These are phyloP conservation scores for Leptonema lineaticorne DNA, from an alignment of 1,140 invertebrate genomes.

Conservation along the genomic window DNA sequence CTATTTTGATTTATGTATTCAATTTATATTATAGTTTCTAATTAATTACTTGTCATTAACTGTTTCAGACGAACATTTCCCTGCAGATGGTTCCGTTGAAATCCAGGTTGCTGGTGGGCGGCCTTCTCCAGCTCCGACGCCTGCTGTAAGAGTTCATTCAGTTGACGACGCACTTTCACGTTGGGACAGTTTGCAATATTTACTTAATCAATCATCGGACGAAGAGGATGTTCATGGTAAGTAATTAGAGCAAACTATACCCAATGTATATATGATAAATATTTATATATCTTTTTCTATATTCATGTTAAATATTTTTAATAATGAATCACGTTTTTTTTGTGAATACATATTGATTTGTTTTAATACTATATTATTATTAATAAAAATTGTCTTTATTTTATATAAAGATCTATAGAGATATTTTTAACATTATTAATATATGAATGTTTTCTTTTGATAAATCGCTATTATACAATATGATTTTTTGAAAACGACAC, in stretches of 20 bases:
- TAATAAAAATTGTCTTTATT: not conserved
- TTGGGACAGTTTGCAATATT: slow-evolving; percentile 82
- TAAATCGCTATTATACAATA: not conserved
- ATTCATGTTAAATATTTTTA: too few relatives aligned
- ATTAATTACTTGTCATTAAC: not conserved
- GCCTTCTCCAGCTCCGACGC: slow-evolving; percentile 68
- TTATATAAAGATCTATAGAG: not conserved
- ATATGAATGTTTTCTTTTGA: not conserved
- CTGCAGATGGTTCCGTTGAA: slow-evolving; percentile 78
- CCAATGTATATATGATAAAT: too few relatives aligned
- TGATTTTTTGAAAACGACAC: not conserved
- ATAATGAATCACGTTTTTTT: too few relatives aligned
- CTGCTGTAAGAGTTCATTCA: slow-evolving; percentile 65
- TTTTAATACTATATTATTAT: not conserved
- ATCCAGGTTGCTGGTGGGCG: slow-evolving; percentile 65
- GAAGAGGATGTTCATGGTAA: slow-evolving; percentile 21
- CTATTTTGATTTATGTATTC: too few relatives aligned
- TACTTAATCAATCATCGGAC: slow-evolving; percentile 45
- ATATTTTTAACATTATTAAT: not conserved
- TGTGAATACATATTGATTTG: too few relatives aligned
- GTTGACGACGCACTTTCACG: slow-evolving; percentile 72
- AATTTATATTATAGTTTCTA: too few relatives aligned
- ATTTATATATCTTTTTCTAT: too few relatives aligned
- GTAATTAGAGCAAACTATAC: not conserved
- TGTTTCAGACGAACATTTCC: slow-evolving; percentile 62